These are phyloP conservation scores for Oreortyx pictus DNA, from an alignment of 2,797 vertebrate genomes.

Conservation along the genomic window DNA sequence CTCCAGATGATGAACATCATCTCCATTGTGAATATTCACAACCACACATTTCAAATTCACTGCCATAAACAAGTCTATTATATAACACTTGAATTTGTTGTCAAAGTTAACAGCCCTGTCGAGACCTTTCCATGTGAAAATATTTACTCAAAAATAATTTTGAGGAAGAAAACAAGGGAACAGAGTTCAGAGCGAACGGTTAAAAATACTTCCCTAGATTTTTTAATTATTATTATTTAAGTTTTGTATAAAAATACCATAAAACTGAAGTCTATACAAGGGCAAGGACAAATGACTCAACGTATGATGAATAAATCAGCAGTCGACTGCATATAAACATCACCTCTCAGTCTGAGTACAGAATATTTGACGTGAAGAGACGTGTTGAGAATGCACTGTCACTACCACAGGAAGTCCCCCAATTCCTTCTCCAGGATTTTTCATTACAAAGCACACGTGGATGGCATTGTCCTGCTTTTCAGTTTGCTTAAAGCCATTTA, in stretches of 20 bases:
- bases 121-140: background rate
- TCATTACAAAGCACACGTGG: background rate
- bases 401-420: background rate
- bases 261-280: background rate
- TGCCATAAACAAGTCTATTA: background rate
- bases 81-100: background rate
- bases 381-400: background rate
- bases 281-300: background rate
- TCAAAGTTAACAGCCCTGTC: background rate
- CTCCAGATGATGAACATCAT: background rate
- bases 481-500: constrained; percentile 21
- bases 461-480: background rate
- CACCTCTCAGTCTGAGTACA: background rate
- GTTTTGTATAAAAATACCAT: background rate
- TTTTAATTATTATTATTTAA: background rate
- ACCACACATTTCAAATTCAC: background rate
- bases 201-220: background rate
- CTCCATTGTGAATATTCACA: background rate
- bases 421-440: constrained; percentile 14
- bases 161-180: background rate
- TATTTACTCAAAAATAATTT: background rate
- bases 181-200: background rate
- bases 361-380: background rate
- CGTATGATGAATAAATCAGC: constrained; percentile 13
- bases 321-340: background rate